These are phyloP conservation scores for Naso thynnoides DNA, from an alignment of 2,797 vertebrate genomes.

Conservation along the genomic window DNA sequence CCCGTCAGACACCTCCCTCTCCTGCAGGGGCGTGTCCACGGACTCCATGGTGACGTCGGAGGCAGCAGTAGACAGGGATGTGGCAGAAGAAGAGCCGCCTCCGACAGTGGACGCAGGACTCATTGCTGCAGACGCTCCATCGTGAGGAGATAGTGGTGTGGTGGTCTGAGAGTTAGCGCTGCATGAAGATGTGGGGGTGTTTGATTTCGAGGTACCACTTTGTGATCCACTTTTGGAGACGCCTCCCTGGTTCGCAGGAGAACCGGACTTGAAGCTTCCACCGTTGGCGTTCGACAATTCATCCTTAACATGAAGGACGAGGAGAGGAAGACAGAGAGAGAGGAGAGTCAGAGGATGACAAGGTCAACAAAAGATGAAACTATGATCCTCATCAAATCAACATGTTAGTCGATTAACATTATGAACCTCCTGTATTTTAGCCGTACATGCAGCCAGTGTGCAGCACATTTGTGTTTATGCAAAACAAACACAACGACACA, in stretches of 20 bases:
- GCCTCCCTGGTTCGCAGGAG: constrained; percentile 50
- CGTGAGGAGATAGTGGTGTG: constrained; percentile 34
- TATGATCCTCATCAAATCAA: not conserved
- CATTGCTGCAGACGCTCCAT: constrained; percentile 44
- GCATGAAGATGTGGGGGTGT: constrained; percentile 22
- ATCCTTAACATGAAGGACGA: constrained; percentile 85
- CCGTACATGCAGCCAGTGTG: not conserved
- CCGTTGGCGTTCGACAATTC: constrained; percentile 88
- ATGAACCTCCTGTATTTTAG: not conserved
- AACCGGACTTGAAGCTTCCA: constrained; percentile 79
- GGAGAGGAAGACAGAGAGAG: not conserved
- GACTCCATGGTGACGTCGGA: constrained; percentile 82
- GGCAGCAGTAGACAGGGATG: constrained; percentile 74
- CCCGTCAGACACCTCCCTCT: constrained; percentile 77
- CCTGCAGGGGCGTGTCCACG: constrained; percentile 72
- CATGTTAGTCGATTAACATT: not conserved
- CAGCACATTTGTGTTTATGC: not conserved
- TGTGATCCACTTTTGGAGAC: constrained; percentile 55
- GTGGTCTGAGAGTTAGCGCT: constrained; percentile 33
- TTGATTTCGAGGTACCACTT: constrained; percentile 46
- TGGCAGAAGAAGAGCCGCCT: not conserved
- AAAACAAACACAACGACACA: not conserved
- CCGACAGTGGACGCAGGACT: constrained; percentile 53
- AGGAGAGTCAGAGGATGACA: not conserved
- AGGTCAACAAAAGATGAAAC: not conserved